These are phyloP conservation scores for Paramuricea clavata DNA, from an alignment of 92 coral and sea anemone species.

Conservation along the genomic window DNA sequence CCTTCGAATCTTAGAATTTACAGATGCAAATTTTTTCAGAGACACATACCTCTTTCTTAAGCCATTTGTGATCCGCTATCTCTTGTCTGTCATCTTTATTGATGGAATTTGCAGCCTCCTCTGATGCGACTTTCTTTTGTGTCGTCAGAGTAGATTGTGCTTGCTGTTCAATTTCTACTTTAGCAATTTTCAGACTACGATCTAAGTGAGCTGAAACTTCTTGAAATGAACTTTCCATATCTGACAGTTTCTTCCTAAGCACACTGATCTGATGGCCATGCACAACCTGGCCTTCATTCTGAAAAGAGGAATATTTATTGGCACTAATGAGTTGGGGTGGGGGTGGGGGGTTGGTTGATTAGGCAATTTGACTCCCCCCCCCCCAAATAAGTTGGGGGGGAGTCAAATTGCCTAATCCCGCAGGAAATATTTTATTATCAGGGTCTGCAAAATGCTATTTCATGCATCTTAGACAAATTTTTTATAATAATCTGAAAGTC, in stretches of 20 bases:
- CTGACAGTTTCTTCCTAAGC: conserved; percentile 82
- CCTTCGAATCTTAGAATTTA: too few species aligned
- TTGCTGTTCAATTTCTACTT: conserved; percentile 86
- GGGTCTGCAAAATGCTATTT: too few species aligned
- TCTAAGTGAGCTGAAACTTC: conserved; percentile 98
- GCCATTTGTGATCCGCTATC: conserved; percentile 95
- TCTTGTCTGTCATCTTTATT: conserved; percentile 89
- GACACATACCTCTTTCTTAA: conserved; percentile 86
- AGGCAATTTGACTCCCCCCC: too few species aligned
- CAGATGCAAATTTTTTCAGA: too few species aligned
- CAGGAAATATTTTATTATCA: too few species aligned
- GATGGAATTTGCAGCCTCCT: conserved; percentile 90
- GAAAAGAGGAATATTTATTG: background rate
- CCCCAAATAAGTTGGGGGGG: too few species aligned
- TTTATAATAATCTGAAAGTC: too few species aligned
- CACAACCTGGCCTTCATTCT: conserved; percentile 85
- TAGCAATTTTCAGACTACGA: conserved; percentile 90
- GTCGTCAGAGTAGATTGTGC: conserved; percentile 86
- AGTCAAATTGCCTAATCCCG: too few species aligned
- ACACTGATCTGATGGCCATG: conserved; percentile 87
- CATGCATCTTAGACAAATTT: too few species aligned
- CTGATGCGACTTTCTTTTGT: conserved; percentile 94
- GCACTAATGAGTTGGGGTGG: background rate
- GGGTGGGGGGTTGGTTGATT: too few species aligned
- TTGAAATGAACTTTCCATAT: conserved; percentile 90